phyloP scores from a whole-genome alignment of 1,140 invertebrate species.

The Bombus waltoni region DNA sequence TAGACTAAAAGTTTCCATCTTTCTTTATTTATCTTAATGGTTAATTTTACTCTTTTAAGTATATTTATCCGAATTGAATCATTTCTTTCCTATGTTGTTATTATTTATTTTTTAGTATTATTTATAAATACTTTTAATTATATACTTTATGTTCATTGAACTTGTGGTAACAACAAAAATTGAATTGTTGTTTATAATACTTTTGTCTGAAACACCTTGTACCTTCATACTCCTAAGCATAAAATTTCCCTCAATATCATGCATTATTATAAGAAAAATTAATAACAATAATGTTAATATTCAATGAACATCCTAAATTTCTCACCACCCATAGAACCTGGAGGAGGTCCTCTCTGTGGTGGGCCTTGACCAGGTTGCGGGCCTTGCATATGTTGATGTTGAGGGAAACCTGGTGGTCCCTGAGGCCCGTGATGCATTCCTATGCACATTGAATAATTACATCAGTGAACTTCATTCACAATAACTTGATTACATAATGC shows the following conservation, averaged over 20 bases:
- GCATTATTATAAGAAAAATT: constrained; percentile 52
- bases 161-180: neutral
- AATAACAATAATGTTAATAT: constrained; percentile 47
- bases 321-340: constrained; percentile 83
- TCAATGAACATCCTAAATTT: constrained; percentile 61
- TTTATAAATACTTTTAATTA: neutral
- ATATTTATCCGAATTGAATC: neutral
- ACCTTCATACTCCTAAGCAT: constrained; percentile 59
- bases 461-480: constrained; percentile 59
- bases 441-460: constrained; percentile 71
- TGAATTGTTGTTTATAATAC: constrained; percentile 11
- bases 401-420: constrained; percentile 84
- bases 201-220: constrained; percentile 65
- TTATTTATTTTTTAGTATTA: neutral
- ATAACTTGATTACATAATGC: constrained; percentile 42
- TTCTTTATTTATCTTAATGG: neutral
- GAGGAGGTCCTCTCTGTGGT: constrained; percentile 87
- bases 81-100: neutral
- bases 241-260: constrained; percentile 71
- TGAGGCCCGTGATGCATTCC: constrained; percentile 82
- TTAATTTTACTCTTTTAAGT: neutral
- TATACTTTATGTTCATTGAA: neutral
- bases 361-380: constrained; percentile 84
- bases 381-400: constrained; percentile 89
- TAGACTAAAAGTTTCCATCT: neutral